Evolutionary conservation across 2,113 vertebrate genomes (phyloP), one percentile per base, ranked within the genome.

Genomic region (Thunnus maccoyii): DNA sequence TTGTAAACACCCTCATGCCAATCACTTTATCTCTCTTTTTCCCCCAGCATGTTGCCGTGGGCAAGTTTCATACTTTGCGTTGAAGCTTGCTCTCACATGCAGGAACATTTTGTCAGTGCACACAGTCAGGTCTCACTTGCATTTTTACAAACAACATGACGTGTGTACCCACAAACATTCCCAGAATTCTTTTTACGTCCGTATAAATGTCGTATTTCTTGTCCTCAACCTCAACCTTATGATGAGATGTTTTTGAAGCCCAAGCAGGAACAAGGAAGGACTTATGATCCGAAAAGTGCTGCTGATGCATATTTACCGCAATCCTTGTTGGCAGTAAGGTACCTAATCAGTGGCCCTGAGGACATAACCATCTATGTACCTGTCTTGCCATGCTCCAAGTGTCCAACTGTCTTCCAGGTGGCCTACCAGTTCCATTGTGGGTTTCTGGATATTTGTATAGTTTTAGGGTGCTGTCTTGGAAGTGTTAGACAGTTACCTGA

Each of bases 1-100:
- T 85, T 62, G 86, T 92, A 93, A 94, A 93, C 91, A 93, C 72
- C 74, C 86, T 82, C 60, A 76, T 87, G 91, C 76, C 92, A 92
- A 86, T 93, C 92, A 92, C 83, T 68, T 71, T n/a, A 20, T 62
- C 65, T 63, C 32, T 54, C 32, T 52, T 72, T 78, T 63, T 32
- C 63, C 84, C 72, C 64, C 79, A 78, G 73, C 48, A 44, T 18
- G 60, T 84, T 80, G 86, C 92, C 86, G 56, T 1, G 51, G 86
- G 91, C 84, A 36, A 80, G 54, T 89, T 77, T 80, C 52, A 76
- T 16, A 80, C 60, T 84, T 71, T 52, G 30, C 11, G 54, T 69
- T 47, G 56, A 73, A 72, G 74, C 79, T 47, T 85, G 87, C 36
- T 32, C 82, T 74, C 80, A 67, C 87, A 90, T 32, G 81, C 74